Percentiles rank a stretch among this genome's conserved stretches.
phyloP scores from a whole-genome alignment of 1,140 invertebrate genomes.

The Chrysopa pallens region DNA sequence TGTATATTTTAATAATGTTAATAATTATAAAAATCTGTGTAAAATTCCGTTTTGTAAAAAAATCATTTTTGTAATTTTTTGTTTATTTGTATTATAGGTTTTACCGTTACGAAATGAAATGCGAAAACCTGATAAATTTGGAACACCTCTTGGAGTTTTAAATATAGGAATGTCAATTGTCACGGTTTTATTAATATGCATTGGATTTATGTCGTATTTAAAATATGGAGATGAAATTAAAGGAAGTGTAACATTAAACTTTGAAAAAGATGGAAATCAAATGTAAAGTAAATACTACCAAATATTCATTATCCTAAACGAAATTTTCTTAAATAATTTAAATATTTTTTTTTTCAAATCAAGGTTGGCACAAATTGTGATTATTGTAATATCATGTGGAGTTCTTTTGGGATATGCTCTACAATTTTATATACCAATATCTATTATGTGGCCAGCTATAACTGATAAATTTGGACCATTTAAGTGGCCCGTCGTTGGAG shows the following conservation, averaged over 20 bases:
- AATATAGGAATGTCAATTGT: constrained; percentile 73
- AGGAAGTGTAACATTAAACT: constrained; percentile 57
- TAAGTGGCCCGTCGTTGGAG: constrained; percentile 29
- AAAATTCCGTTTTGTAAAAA: too few species aligned
- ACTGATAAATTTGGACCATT: constrained; percentile 28
- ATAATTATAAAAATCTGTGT: too few species aligned
- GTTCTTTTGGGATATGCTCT: constrained; percentile 67
- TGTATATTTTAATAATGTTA: too few species aligned
- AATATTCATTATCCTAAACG: background rate
- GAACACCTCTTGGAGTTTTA: constrained; percentile 55
- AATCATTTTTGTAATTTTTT: too few species aligned
- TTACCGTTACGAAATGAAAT: constrained; percentile 82
- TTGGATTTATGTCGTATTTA: constrained; percentile 73
- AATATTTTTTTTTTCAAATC: constrained; percentile 5
- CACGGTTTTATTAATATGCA: constrained; percentile 48
- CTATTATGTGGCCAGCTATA: constrained; percentile 38
- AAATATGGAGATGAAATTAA: constrained; percentile 52
- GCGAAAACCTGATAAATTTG: constrained; percentile 59
- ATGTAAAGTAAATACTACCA: background rate
- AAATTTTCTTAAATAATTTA: background rate
- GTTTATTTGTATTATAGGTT: constrained; percentile 34
- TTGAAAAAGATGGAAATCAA: constrained; percentile 26
- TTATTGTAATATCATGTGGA: constrained; percentile 51
- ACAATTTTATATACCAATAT: constrained; percentile 70
- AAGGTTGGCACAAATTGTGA: constrained; percentile 36